Conservation (phyloP, 2,113 vertebrate species). For the Megaceryle torquata region DNA sequence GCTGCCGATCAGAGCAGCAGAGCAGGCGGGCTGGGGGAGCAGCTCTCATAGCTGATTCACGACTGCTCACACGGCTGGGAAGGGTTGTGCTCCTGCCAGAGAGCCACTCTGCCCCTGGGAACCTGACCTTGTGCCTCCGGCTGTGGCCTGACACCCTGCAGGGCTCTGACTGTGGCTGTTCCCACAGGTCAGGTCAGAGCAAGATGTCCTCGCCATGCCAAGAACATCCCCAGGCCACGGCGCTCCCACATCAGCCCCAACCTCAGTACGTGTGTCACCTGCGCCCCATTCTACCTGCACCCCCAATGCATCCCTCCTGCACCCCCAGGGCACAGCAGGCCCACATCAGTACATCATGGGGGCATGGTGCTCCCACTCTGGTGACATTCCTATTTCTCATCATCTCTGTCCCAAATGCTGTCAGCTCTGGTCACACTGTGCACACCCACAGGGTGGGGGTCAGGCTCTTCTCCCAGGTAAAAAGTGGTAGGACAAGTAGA, state of each 20-base stretch:
- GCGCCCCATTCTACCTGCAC: not conserved
- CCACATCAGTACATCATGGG: fast-evolving
- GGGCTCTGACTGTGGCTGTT: not conserved
- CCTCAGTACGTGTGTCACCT: not conserved
- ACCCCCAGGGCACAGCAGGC: not conserved
- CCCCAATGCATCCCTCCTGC: not conserved
- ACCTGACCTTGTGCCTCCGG: fast-evolving
- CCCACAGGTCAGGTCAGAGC: fast-evolving
- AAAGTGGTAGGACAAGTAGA: not conserved
- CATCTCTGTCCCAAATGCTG: not conserved
- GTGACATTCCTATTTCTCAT: not conserved
- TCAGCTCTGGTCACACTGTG: not conserved
- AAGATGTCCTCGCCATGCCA: fast-evolving
- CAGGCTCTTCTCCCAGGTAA: not conserved
- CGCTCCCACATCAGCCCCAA: not conserved
- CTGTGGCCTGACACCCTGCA: not conserved
- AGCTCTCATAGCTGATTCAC: not conserved
- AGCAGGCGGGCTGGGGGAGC: not conserved
- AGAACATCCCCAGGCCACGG: not conserved
- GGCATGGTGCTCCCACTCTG: not conserved
- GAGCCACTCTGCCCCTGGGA: fast-evolving
- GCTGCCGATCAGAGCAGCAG: not conserved
- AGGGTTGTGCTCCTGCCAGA: not conserved
- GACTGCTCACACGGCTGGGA: not conserved
- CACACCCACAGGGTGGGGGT: not conserved